Percentiles rank a stretch among this genome's conserved stretches.
phyloP scores from a whole-genome alignment of 2,113 vertebrate species.

The Motacilla tschutschensis region DNA sequence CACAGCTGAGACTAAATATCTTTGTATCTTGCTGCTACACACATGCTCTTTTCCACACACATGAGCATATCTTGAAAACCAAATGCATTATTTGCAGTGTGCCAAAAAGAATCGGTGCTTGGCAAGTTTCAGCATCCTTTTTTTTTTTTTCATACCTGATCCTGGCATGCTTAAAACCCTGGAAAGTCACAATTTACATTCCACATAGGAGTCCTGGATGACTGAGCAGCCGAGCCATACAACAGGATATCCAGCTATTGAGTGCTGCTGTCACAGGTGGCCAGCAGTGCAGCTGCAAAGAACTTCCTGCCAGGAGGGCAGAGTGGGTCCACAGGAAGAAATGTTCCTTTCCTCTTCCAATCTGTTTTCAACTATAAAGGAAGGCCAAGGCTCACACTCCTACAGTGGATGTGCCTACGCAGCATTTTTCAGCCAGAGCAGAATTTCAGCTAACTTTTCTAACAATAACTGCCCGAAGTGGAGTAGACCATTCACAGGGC shows the following conservation, averaged over 20 bases:
- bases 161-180: constrained; percentile 69
- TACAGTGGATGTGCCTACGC: constrained; percentile 46
- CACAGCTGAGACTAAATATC: neutral
- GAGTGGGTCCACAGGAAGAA: constrained; percentile 79
- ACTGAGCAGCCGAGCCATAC: constrained; percentile 59
- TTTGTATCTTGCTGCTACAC: neutral
- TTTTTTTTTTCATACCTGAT: constrained; percentile 36
- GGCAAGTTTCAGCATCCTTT: neutral
- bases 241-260: constrained; percentile 94
- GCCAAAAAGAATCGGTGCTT: constrained; percentile 27
- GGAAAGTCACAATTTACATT: constrained; percentile 72
- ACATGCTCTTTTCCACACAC: neutral
- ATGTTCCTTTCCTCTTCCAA: constrained; percentile 72
- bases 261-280: constrained; percentile 80
- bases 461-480: neutral
- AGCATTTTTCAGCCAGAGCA: constrained; percentile 56
- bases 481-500: neutral
- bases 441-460: constrained; percentile 1
- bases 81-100: neutral
- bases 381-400: constrained; percentile 33
- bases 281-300: constrained; percentile 78
- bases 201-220: constrained; percentile 59
- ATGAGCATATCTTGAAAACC: neutral
- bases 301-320: constrained; percentile 75
- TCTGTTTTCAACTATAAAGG: constrained; percentile 71